Evolutionary conservation across 2,797 vertebrate genomes (phyloP), one percentile per base, ranked within the genome.

Genomic region (Lithobates pipiens): DNA sequence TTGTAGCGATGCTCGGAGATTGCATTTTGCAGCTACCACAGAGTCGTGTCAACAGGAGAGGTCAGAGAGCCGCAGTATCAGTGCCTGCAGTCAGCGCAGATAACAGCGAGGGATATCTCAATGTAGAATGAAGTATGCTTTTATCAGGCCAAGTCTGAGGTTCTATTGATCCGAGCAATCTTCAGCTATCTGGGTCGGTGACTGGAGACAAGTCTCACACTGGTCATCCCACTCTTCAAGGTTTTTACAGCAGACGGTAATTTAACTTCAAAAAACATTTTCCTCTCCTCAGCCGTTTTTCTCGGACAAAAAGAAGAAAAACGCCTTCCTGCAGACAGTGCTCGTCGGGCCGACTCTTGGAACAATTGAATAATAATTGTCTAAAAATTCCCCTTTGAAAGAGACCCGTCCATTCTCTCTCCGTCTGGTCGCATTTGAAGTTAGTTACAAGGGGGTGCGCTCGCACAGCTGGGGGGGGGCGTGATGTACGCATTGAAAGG

Each of bases 211-310:
- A 83, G 50, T 84, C 18, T 77, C 65, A 68, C 61, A 57, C 65
- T 76, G 71, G 74, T 61, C 82, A 75, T 57, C 54, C 63, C 10
- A 23, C 61, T 75, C 61, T 75, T 83, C 61, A 54, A 76, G 39
- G 34, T 50, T 36, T 68, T 76, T 57, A 83, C 32, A 83, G 77
- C 65, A 54, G 61, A 73, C 73, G 76, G 73, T 70, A 76, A 76
- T 83, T 76, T 83, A 83, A 70, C 82, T 77, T 77, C 82, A 84
- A 84, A 39, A 39, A 76, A 77, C 63, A n/a, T 65, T 54, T 29
- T 70, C 67, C 44, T 57, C 23, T 54, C 46, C 74, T 36, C 44
- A 36, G 44, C 42, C 44, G 36, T 44, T 42, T 57, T 83, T 76
- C 39, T 29, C 36, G 61, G 81, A 67, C 73, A 76, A 32, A 83